Evolutionary conservation across 2,888 invertebrate species (phyloP).

Genomic region (Fragum sueziense): DNA sequence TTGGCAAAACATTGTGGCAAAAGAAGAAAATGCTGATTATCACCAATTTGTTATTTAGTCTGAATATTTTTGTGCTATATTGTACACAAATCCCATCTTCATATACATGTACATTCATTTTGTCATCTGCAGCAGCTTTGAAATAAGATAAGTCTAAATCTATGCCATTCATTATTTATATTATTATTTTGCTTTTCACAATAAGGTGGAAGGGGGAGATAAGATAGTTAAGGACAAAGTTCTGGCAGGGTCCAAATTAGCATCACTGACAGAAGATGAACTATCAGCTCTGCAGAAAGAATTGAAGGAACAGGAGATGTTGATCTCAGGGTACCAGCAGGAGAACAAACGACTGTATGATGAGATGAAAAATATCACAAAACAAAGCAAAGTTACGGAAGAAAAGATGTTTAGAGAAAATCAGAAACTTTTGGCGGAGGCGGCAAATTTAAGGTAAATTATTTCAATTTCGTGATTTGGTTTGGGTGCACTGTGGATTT

Average conservation of each 20-base stretch:
- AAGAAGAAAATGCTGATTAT: too few species aligned
- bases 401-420: conserved; percentile 80
- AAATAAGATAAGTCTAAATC: too few species aligned
- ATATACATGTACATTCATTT: too few species aligned
- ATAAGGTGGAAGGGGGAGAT: conserved; percentile 58
- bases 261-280: conserved; percentile 68
- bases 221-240: conserved; percentile 56
- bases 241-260: conserved; percentile 54
- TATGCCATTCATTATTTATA: too few species aligned
- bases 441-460: conserved; percentile 76
- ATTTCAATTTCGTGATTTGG: too few species aligned
- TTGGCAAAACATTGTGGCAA: too few species aligned
- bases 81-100: too few species aligned
- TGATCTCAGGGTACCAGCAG: conserved; percentile 79
- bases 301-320: conserved; percentile 78
- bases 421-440: conserved; percentile 75
- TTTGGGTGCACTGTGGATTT: too few species aligned
- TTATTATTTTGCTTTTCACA: too few species aligned
- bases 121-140: too few species aligned
- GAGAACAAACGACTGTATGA: conserved; percentile 81
- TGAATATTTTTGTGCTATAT: too few species aligned
- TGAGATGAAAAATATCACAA: conserved; percentile 77
- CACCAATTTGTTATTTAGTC: too few species aligned
- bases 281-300: conserved; percentile 75
- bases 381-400: conserved; percentile 75